A percentile compares a stretch with the other conserved stretches of the same genome.
Conservation (phyloP, 2,888 invertebrate genomes). For the Epiblema foenella region DNA sequence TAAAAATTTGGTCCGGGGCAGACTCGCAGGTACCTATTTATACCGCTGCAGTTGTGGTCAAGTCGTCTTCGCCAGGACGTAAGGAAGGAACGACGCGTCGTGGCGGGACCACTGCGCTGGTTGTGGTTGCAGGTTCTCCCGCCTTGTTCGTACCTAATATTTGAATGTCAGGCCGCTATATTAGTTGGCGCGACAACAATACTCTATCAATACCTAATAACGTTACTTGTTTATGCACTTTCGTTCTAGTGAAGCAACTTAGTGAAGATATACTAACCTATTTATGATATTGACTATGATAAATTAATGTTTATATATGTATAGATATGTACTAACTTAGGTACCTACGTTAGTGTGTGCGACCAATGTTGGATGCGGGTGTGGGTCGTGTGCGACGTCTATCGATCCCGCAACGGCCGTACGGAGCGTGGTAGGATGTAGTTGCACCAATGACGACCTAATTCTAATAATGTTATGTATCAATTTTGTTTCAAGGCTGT, state of each 20-base stretch:
- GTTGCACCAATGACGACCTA: slow-evolving; percentile 64
- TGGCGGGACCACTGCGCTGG: not conserved
- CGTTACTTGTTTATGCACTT: slow-evolving; percentile 64
- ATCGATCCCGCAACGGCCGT: not conserved
- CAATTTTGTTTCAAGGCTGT: slow-evolving; percentile 59
- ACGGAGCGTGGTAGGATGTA: slow-evolving; percentile 56
- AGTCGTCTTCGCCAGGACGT: not conserved
- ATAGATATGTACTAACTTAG: slow-evolving; percentile 60
- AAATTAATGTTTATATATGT: slow-evolving; percentile 69
- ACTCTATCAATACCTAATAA: slow-evolving; percentile 38
- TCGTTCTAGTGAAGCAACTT: slow-evolving; percentile 63
- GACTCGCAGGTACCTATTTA: not conserved
- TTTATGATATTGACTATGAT: slow-evolving; percentile 58
- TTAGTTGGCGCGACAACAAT: slow-evolving; percentile 11
- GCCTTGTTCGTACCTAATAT: not conserved
- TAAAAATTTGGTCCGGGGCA: not conserved
- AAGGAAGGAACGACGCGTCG: not conserved
- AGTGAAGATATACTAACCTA: slow-evolving; percentile 60
- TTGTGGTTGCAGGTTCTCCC: not conserved
- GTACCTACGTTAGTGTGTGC: slow-evolving; percentile 74
- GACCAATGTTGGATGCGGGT: slow-evolving; percentile 58
- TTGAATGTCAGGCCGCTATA: not conserved
- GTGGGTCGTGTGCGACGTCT: not conserved
- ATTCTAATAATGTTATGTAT: slow-evolving; percentile 52
- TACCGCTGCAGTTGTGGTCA: too few species aligned